Percentiles rank a stretch among this genome's conserved stretches.
Evolutionary conservation across 2,888 invertebrate genomes (phyloP).

Genomic region (Agrotis exclamationis): DNA sequence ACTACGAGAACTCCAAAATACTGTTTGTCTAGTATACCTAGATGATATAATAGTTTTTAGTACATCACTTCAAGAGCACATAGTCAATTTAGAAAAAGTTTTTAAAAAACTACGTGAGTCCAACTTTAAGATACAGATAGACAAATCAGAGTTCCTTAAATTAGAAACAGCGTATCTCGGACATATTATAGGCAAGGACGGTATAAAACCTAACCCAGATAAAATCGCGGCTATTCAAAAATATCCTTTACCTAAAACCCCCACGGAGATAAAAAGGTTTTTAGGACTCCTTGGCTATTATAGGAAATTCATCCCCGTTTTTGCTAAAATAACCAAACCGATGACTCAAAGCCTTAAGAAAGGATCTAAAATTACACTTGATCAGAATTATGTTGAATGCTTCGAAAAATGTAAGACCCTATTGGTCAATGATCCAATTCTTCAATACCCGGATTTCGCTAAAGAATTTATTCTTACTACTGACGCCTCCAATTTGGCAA

Average conservation of each 20-base stretch:
- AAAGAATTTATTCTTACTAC: background rate
- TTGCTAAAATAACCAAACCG: slow-evolving; percentile 5
- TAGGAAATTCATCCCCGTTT: background rate
- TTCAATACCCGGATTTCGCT: background rate
- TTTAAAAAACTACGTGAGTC: too few relatives aligned
- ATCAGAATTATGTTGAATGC: background rate
- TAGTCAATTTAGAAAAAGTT: too few relatives aligned
- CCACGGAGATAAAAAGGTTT: too few relatives aligned
- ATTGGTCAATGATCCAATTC: slow-evolving; percentile 1
- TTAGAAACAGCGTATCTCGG: background rate
- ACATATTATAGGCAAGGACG: background rate
- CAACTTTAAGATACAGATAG: too few relatives aligned
- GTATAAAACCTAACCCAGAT: slow-evolving; percentile 1
- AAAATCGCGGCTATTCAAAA: background rate
- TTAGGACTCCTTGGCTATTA: too few relatives aligned
- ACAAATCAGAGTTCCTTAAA: too few relatives aligned
- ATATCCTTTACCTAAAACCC: too few relatives aligned
- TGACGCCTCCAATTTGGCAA: slow-evolving; percentile 3
- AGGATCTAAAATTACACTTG: background rate
- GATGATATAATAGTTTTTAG: too few relatives aligned
- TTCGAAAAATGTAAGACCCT: slow-evolving; percentile 10
- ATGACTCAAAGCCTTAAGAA: background rate
- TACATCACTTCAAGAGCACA: too few relatives aligned
- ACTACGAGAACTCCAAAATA: too few relatives aligned
- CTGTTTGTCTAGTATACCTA: too few relatives aligned